Evolutionary conservation across 1,140 invertebrate species (phyloP), one percentile per base, ranked within the genome.

Genomic region (Drosophila micromelanica): DNA sequence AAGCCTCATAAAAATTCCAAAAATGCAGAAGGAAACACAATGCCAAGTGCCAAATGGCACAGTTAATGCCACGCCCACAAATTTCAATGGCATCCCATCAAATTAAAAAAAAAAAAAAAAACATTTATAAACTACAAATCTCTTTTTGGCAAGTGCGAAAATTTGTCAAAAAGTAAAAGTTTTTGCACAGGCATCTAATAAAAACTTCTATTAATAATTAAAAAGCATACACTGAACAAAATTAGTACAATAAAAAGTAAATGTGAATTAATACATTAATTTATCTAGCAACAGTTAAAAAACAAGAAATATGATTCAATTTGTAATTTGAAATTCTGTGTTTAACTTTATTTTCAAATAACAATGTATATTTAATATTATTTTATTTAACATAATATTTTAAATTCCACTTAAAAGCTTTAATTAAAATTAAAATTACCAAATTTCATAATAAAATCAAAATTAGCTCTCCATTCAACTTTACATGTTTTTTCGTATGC

Each of bases 321-420:
- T 42, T 42, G n/a, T 42, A 13, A 13, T 5, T 42, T 15, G 20
- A 15, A 42, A 42, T 5, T 13, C n/a, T 42, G 40, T n/a, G n/a
- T 6, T 42, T 23, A 23, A 3, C 20, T 23, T 23, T 2, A 23
- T 23, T 23, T 23, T 3, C 20, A 3, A 23, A 23, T 23, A 17
- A 2, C 17, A 17, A 17, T 23, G 3, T 3, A 23, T 6, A 32
- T 32, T 32, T 1, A 95, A 92, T 91, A 94, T 94, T 94, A 95
- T 95, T 91, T 30, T 13, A 6, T 3, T 35, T 12, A 45, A 7
- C 17, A 17, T 17, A 17, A 1, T 17, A 17, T 42, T 42, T 23
- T 23, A 0, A 0, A 23, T 23, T 23, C 20, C 3, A 23, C 20
- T 23, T 23, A 23, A 23, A 23, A 3, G 20, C 20, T 23, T 23